A percentile compares a stretch with the other conserved stretches of the same genome.
Evolutionary conservation across 2,113 vertebrate species (phyloP).

Genomic region (Athene noctua): DNA sequence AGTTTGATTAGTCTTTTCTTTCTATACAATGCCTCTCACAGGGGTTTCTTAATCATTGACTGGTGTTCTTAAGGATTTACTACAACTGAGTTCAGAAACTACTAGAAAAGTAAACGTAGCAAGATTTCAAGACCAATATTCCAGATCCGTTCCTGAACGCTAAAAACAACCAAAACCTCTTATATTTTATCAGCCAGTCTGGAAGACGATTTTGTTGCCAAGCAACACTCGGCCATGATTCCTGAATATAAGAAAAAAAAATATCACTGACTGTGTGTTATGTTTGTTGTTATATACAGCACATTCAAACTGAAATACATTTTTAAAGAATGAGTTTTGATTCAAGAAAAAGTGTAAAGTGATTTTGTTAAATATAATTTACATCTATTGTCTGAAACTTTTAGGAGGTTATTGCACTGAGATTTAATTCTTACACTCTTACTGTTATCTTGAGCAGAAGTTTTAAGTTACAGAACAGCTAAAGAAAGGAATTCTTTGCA

Average conservation of each 20-base stretch:
- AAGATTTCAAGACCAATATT: background rate
- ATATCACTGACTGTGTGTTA: background rate
- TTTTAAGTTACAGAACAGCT: background rate
- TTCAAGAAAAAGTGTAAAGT: background rate
- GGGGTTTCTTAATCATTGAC: background rate
- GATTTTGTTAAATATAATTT: background rate
- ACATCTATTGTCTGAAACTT: background rate
- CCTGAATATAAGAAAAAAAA: background rate
- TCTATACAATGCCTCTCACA: background rate
- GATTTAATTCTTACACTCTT: background rate
- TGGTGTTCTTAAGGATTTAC: background rate
- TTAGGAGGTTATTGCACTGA: background rate
- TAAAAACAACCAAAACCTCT: background rate
- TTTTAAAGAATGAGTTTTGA: background rate
- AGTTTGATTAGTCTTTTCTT: background rate
- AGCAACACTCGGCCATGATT: conserved; percentile 9
- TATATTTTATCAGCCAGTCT: background rate
- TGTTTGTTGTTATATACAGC: background rate
- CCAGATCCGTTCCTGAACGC: background rate
- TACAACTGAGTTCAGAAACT: background rate
- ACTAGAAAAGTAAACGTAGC: background rate
- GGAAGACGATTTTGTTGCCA: conserved; percentile 28
- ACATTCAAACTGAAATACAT: background rate
- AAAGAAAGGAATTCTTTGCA: background rate
- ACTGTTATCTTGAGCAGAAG: background rate